A percentile compares a stretch with the other conserved stretches of the same genome.
Conservation (phyloP, 1,140 invertebrate genomes). For the Ephestia elutella region DNA sequence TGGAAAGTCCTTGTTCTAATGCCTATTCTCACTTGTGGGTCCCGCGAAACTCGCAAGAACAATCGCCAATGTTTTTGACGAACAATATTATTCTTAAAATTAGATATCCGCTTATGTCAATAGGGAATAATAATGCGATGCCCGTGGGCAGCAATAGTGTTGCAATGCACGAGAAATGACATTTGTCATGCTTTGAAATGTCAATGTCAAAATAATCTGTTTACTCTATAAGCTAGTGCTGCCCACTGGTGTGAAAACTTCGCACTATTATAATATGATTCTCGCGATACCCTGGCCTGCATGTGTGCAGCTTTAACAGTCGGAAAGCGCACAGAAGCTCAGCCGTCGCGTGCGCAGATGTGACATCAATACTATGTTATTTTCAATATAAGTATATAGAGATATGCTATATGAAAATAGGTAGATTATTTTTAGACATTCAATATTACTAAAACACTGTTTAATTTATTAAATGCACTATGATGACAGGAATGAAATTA, state of each 20-base stretch:
- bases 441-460: neutral
- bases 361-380: neutral
- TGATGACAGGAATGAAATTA: neutral
- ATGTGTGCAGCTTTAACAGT: constrained; percentile 31
- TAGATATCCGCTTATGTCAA: no score
- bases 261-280: no score
- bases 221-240: no score
- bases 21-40: constrained; percentile 1
- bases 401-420: constrained; percentile 1
- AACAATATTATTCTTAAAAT: no score
- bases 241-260: no score
- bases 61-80: neutral
- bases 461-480: neutral
- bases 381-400: constrained; percentile 10
- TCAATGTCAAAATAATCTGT: no score
- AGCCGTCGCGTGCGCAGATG: constrained; percentile 26
- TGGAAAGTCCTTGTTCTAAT: neutral
- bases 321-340: constrained; percentile 38
- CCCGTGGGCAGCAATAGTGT: no score
- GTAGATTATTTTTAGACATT: neutral
- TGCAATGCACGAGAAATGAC: no score
- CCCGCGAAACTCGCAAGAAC: neutral
- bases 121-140: no score
- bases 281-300: constrained; percentile 26
- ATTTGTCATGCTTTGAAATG: no score